Evolutionary conservation across 2,113 vertebrate species (phyloP).

Genomic region (human): DNA sequence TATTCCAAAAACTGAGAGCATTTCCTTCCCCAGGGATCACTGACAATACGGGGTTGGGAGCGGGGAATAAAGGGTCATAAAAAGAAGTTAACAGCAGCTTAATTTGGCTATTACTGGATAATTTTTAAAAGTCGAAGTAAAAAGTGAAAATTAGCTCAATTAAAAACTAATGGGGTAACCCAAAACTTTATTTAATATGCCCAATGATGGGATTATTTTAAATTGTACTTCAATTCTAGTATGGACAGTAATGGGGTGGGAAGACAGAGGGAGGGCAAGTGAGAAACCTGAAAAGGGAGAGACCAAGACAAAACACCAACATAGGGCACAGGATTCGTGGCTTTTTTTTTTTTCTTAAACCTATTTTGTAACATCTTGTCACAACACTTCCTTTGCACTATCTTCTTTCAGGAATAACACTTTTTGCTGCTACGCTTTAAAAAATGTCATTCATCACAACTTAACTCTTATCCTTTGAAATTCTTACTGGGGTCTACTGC

Average conservation of each 20-base stretch:
- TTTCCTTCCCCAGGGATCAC: neutral
- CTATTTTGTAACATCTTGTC: neutral
- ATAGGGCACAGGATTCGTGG: neutral
- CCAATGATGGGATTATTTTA: slow-evolving; percentile 27
- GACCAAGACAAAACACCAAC: neutral
- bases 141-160: neutral
- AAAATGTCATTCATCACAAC: neutral
- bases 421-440: neutral
- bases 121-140: slow-evolving; percentile 23
- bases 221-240: neutral
- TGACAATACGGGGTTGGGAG: neutral
- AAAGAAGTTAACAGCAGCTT: slow-evolving; percentile 21
- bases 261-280: neutral
- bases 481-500: neutral
- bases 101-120: neutral
- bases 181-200: slow-evolving; percentile 6
- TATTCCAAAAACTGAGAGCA: neutral
- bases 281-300: neutral
- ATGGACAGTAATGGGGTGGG: neutral
- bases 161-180: slow-evolving; percentile 33
- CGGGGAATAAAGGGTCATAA: slow-evolving; percentile 3
- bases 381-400: neutral
- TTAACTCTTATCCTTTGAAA: neutral
- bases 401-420: neutral
- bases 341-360: neutral